A percentile compares a stretch with the other conserved stretches of the same genome.
Conservation (phyloP, 2,797 vertebrate genomes). For the Sandelia bainsii region DNA sequence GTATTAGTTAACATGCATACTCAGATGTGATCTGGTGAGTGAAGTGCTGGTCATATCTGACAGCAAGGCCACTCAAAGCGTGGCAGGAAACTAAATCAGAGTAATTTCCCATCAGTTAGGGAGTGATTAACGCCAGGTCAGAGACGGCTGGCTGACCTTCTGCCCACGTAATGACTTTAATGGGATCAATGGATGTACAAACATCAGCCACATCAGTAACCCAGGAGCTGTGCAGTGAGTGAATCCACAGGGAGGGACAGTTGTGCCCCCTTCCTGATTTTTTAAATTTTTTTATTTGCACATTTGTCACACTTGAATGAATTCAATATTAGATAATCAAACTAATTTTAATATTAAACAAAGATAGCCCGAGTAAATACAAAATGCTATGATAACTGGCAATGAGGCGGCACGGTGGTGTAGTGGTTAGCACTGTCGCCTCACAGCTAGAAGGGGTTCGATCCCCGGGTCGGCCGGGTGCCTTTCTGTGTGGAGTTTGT, state of each 20-base stretch:
- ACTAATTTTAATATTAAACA: too few relatives aligned
- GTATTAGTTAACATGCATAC: constrained; percentile 51
- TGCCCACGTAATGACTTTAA: constrained; percentile 75
- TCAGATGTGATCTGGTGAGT: constrained; percentile 50
- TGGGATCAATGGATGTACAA: constrained; percentile 73
- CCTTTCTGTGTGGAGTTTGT: too few relatives aligned
- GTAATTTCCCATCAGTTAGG: constrained; percentile 81
- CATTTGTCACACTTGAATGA: too few relatives aligned
- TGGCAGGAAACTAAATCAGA: constrained; percentile 73
- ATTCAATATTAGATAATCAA: too few relatives aligned
- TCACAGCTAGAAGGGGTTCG: too few relatives aligned
- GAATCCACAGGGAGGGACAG: not conserved
- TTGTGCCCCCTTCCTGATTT: too few relatives aligned
- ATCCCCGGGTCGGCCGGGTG: too few relatives aligned
- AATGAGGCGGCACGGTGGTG: too few relatives aligned
- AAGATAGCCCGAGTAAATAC: too few relatives aligned
- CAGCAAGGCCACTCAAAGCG: constrained; percentile 45
- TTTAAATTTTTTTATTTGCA: too few relatives aligned
- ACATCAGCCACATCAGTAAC: constrained; percentile 33
- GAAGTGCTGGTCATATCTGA: constrained; percentile 50
- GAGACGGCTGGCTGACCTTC: constrained; percentile 74
- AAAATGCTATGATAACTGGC: too few relatives aligned
- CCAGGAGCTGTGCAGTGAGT: constrained; percentile 10
- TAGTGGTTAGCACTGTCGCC: too few relatives aligned
- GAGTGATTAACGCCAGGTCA: constrained; percentile 80